Evolutionary conservation across 2,797 vertebrate genomes (phyloP), one percentile per base, ranked within the genome.

Genomic region (Pelochelys cantorii): DNA sequence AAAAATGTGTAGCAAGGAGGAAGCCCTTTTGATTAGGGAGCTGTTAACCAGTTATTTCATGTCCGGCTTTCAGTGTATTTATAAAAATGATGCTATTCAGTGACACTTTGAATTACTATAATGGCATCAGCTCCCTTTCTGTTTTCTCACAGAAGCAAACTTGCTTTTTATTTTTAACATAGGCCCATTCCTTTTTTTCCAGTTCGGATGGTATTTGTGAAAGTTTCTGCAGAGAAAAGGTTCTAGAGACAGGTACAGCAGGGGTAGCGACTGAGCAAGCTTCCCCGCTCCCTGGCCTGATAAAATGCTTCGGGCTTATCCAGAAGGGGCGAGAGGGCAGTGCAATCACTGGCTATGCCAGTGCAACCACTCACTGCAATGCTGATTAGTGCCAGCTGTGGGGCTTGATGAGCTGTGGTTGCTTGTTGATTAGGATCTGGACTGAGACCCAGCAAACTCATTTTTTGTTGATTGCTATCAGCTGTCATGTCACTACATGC

Each of bases 1-100:
- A 96, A 97, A 97, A 97, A 97, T 97, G 95, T 97, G 96, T 95
- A 97, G 93, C 92, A 96, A 48, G 42, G 95, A 97, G 96, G 97
- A 97, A 97, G 75, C 95, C 91, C 93, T 97, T 96, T 94, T 95
- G 95, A 96, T 96, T 95, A 96, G 96, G 97, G 96, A 97, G 94
- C 96, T 96, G 93, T 97, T 97, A 97, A 96, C 96, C 95, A 97
- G 96, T 96, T 97, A 97, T 97, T 97, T 96, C 95, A 97, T 94
- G 93, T 96, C 97, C 93, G 85, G 95, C 95, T 95, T 97, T 96
- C 87, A 95, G 93, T 90, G 87, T 97, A 96, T 97, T 97, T 97
- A 94, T 97, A 97, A 97, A 97, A 96, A 95, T 90, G 93, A 97
- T 97, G 93, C 95, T 97, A 90, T 95, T 97, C 95, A 97, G 94